Conservation (phyloP, 2,797 vertebrate species). For the Craterocephalus amniculus region DNA sequence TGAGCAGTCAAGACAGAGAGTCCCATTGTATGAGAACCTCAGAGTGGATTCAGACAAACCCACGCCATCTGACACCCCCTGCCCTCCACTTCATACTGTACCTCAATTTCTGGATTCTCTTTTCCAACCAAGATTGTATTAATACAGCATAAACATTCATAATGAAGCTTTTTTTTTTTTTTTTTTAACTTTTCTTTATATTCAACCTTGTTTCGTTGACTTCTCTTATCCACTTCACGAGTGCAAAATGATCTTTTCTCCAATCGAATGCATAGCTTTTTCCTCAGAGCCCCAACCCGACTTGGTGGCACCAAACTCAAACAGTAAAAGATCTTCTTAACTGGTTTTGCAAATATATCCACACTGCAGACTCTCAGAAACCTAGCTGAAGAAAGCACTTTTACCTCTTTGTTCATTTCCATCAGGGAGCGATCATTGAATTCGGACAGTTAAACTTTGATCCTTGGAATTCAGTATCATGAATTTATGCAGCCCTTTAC, state of each 20-base stretch:
- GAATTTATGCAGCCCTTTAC: slow-evolving; percentile 33
- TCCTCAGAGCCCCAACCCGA: slow-evolving; percentile 27
- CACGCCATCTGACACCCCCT: slow-evolving; percentile 50
- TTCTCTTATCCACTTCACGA: slow-evolving; percentile 3
- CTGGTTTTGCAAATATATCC: slow-evolving; percentile 31
- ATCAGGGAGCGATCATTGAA: slow-evolving; percentile 25
- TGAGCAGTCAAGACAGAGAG: slow-evolving; percentile 69
- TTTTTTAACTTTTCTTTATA: slow-evolving; percentile 14
- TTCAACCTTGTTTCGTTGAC: background rate
- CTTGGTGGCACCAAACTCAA: slow-evolving; percentile 35
- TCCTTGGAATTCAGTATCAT: slow-evolving; percentile 46
- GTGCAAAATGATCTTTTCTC: slow-evolving; percentile 9
- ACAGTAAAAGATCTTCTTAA: slow-evolving; percentile 55
- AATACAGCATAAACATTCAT: slow-evolving; percentile 52
- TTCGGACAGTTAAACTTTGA: slow-evolving; percentile 42
- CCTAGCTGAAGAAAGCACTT: slow-evolving; percentile 29
- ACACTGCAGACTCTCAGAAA: slow-evolving; percentile 8
- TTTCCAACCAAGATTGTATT: slow-evolving; percentile 68
- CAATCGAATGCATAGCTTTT: slow-evolving; percentile 42
- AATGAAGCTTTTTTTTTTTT: slow-evolving; percentile 38
- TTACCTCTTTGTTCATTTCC: slow-evolving; percentile 36
- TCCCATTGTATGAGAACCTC: slow-evolving; percentile 63
- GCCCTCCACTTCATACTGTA: slow-evolving; percentile 35
- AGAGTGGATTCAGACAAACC: slow-evolving; percentile 52
- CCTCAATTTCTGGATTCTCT: slow-evolving; percentile 52